Percentiles rank a stretch among this genome's conserved stretches.
Evolutionary conservation across 2,888 invertebrate species (phyloP).

Genomic region (Cactoblastis cactorum): DNA sequence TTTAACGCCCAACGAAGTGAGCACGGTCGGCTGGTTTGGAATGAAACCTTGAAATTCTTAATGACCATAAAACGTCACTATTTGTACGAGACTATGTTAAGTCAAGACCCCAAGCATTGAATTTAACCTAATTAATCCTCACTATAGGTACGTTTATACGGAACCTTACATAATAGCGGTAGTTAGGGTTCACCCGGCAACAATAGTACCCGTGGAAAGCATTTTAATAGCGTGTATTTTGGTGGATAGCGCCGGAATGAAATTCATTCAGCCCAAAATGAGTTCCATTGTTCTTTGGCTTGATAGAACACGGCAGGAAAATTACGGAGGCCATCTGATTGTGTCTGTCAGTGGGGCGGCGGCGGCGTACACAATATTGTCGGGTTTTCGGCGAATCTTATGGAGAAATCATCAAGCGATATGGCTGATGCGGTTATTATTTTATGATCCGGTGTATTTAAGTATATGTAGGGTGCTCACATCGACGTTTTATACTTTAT

Average conservation of each 20-base stretch:
- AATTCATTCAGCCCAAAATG: slow-evolving; percentile 71
- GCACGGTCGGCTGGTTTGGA: no score
- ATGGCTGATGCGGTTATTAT: background rate
- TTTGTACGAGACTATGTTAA: background rate
- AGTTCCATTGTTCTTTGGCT: slow-evolving; percentile 60
- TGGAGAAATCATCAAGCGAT: slow-evolving; percentile 22
- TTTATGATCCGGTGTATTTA: background rate
- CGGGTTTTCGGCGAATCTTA: slow-evolving; percentile 34
- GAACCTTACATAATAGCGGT: slow-evolving; percentile 13
- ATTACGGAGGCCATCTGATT: slow-evolving; percentile 57
- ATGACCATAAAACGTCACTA: background rate
- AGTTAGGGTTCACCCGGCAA: slow-evolving; percentile 10
- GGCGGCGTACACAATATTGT: slow-evolving; percentile 46
- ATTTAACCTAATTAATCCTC: slow-evolving; percentile 9
- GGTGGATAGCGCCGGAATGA: slow-evolving; percentile 62
- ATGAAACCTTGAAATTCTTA: background rate
- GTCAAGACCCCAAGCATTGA: background rate
- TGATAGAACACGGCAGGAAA: slow-evolving; percentile 73
- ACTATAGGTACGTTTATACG: slow-evolving; percentile 6
- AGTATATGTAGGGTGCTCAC: no score
- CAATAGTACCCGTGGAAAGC: slow-evolving; percentile 31
- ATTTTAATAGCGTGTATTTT: slow-evolving; percentile 66
- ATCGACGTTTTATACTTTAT: no score
- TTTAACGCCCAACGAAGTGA: no score
- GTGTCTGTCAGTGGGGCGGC: slow-evolving; percentile 56